These are phyloP conservation scores for Protosalanx chinensis DNA, from an alignment of 2,797 vertebrate genomes.

Conservation along the genomic window DNA sequence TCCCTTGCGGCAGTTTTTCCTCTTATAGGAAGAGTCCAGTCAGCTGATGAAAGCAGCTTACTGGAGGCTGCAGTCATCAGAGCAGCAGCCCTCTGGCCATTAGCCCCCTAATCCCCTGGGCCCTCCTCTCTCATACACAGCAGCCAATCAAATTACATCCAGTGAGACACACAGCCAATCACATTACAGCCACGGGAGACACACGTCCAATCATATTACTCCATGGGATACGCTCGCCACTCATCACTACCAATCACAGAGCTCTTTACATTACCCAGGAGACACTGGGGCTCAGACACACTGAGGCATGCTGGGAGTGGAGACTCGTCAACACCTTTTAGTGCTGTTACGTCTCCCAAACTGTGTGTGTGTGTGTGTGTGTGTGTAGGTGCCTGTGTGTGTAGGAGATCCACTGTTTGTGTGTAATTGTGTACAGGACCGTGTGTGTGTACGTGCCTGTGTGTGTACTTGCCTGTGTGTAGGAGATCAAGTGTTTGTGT, in stretches of 20 bases:
- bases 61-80: constrained; percentile 1
- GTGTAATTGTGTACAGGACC: neutral
- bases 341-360: neutral
- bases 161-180: neutral
- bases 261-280: neutral
- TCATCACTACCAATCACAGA: neutral
- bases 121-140: no score
- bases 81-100: constrained; percentile 24
- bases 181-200: neutral
- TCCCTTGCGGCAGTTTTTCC: constrained; percentile 13
- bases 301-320: constrained; percentile 4
- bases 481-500: no score
- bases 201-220: neutral
- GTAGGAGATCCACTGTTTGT: neutral
- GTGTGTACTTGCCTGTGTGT: no score
- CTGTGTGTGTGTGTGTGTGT: constrained; percentile 4
- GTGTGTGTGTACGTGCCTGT: neutral
- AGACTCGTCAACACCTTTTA: neutral
- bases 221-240: neutral
- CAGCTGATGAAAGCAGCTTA: constrained; percentile 46
- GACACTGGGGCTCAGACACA: neutral
- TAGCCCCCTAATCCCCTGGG: constrained; percentile 33
- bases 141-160: neutral
- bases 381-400: constrained; percentile 8
- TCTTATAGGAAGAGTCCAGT: constrained; percentile 27